phyloP scores from a whole-genome alignment of 2,888 invertebrate genomes.

The Loripinus fragilis region DNA sequence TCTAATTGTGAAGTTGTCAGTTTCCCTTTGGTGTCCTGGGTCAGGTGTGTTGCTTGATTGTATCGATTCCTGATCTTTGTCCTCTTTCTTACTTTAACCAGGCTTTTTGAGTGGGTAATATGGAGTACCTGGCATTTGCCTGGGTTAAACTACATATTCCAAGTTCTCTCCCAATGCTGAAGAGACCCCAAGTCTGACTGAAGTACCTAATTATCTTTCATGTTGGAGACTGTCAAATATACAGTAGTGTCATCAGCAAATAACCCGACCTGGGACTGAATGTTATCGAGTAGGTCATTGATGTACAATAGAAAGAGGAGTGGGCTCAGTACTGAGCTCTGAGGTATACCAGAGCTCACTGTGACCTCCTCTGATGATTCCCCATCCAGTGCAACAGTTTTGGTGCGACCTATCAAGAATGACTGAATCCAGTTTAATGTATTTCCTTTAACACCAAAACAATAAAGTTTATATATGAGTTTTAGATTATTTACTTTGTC shows the following conservation, averaged over 20 bases:
- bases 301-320: slow-evolving; percentile 3
- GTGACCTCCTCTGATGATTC: neutral
- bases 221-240: neutral
- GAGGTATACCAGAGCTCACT: neutral
- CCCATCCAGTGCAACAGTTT: neutral
- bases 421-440: neutral
- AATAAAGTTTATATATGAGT: neutral
- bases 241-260: neutral
- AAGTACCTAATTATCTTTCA: neutral
- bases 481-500: neutral
- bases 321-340: neutral
- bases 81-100: too few relatives aligned
- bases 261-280: neutral
- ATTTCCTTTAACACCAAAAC: neutral
- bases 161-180: neutral
- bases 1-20: too few relatives aligned
- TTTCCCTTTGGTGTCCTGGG: too few relatives aligned
- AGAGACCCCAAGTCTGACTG: neutral
- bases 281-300: neutral
- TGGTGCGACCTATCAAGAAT: neutral
- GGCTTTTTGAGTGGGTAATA: neutral
- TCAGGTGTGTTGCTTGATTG: too few relatives aligned
- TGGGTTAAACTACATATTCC: neutral
- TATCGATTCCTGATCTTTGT: too few relatives aligned
- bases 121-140: neutral